A percentile compares a stretch with the other conserved stretches of the same genome.
Evolutionary conservation across 2,888 invertebrate genomes (phyloP).

Genomic region (Hyppa rectilinea): DNA sequence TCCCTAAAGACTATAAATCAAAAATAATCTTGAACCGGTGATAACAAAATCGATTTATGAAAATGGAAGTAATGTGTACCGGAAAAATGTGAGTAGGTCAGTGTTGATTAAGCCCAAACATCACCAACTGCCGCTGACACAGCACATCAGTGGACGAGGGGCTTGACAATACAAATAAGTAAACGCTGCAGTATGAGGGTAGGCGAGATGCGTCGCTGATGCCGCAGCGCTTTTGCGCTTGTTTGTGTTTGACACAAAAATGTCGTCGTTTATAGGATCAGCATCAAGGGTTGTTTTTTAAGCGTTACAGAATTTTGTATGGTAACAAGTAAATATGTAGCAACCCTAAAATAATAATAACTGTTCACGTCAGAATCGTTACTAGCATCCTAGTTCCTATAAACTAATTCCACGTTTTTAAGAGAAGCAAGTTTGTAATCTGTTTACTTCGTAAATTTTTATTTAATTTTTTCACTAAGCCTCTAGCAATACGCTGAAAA

Average conservation of each 20-base stretch:
- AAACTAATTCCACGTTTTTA: background rate
- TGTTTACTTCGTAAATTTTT: background rate
- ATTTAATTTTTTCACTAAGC: conserved; percentile 8
- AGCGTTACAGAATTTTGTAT: background rate
- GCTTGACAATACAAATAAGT: conserved; percentile 18
- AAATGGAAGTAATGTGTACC: background rate
- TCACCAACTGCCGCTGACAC: conserved; percentile 2
- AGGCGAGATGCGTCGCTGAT: conserved; percentile 6
- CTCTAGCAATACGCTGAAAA: conserved; percentile 9
- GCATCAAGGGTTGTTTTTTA: background rate
- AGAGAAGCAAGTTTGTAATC: no score
- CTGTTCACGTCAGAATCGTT: background rate
- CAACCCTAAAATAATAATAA: background rate
- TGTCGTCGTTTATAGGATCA: background rate
- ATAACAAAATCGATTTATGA: background rate
- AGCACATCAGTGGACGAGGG: conserved; percentile 9
- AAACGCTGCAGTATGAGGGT: conserved; percentile 18
- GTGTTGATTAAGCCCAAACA: background rate
- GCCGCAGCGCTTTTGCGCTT: background rate
- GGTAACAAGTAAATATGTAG: background rate
- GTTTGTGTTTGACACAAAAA: conserved; percentile 6
- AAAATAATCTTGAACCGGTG: background rate
- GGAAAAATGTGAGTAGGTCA: background rate
- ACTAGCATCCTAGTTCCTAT: background rate
- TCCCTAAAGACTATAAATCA: background rate